Base-by-base conservation (phyloP, 37 sponge, comb jelly and placozoan genomes). In the Chondrosia reniformis region DNA sequence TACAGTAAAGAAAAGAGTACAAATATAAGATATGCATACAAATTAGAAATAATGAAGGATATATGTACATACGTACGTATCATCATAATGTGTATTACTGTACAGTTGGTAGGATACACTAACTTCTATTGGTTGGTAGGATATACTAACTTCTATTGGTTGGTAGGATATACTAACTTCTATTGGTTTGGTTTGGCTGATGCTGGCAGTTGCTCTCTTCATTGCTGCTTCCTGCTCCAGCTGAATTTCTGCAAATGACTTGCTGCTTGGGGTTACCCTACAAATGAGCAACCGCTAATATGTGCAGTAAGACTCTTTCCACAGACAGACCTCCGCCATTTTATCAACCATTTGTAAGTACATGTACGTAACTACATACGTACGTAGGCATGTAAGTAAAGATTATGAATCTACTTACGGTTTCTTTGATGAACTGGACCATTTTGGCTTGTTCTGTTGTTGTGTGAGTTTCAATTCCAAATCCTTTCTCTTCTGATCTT, bases 241-340 rank as follows among this genome's bases (percentile, higher is more conserved):
- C 63, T 90, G 91, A 34, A 91, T 86, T 63, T 86, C 91, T 6
- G 82, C 65, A 57, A 86, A 84, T 4, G 87, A 91, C 62, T 79
- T 83, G 28, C 87, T 77, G 38, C 75, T 83, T 2, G 66, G 0
- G 15, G 15, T 49, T 49, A 49, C 52, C 52, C 52, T 15, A 49
- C 52, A 49, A 19, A 10, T 15, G 15, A 49, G 15, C 52, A 49
- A 10, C 10, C 52, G 52, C 28, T 54, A 12, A 76, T 12, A 62
- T 28, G 8, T 62, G 27, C 27, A 25, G n/a, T 25, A 62, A 22
- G n/a, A 22, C n/a, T 22, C n/a, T 28, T 28, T 22, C 27, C 63
- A 62, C 63, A 62, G 27, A 62, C 21, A n/a, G n/a, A 22, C 72
- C 28, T 33, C 64, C n/a, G n/a, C 10, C 64, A 63, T 25, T 25